Evolutionary conservation across 2,797 vertebrate genomes (phyloP), one percentile per base, ranked within the genome.

Genomic region (Thunnus albacares): DNA sequence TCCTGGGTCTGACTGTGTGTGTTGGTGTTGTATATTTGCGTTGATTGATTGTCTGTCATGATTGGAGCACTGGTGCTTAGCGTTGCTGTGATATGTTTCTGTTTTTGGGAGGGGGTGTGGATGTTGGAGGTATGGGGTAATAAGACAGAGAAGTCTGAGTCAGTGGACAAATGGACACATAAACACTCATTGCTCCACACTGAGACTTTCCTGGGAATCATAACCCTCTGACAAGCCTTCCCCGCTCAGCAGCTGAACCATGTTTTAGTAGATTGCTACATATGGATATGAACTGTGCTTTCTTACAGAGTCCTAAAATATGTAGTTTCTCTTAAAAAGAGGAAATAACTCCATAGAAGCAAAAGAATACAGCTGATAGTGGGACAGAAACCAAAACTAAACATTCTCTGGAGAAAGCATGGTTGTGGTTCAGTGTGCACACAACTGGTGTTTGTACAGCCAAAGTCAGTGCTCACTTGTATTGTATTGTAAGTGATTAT

Each of bases 111-210:
- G 38, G 35, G 59, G 59, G 49, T 38, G 51, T 71, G 56, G 24
- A 47, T 60, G 70, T 68, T 65, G 20, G 72, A 66, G 26, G 28
- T 80, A 67, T 71, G 59, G 68, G 69, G 65, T 64, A 77, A 84
- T 77, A 73, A 30, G 71, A 83, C 77, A 80, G 72, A 64, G 75
- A 85, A 30, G 58, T 82, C 74, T 75, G 77, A 89, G 76, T 82
- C 87, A 71, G 57, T 45, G 24, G 51, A 84, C 24, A 43, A 70
- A 35, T 66, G 35, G 22, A 72, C 53, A 57, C 17, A 13, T 74
- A 77, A 73, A 77, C 83, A 74, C 62, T 78, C 14, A 1, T 66
- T 35, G n/a, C 49, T 64, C 47, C n/a, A 49, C 45, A 30, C 41
- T 55, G 61, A 77, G 33, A 66, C n/a, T 43, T 64, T 79, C 62